Percentiles rank a stretch among this genome's conserved stretches.
phyloP scores from a whole-genome alignment of 2,113 vertebrate genomes.

The Harpagus bidentatus region DNA sequence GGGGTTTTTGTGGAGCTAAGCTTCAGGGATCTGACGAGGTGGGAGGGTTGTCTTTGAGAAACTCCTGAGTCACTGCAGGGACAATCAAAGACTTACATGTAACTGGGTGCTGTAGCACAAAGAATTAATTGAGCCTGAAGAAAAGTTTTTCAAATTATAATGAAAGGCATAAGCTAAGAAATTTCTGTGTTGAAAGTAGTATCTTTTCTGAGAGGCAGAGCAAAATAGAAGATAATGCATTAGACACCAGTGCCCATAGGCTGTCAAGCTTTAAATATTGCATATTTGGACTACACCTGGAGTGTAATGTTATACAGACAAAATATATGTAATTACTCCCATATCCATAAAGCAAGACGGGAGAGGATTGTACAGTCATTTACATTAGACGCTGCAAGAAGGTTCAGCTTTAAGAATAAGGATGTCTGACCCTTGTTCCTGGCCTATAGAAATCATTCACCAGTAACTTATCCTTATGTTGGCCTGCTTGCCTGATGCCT shows the following conservation, averaged over 20 bases:
- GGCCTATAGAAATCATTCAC: neutral
- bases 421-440: neutral
- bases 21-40: neutral
- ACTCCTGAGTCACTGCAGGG: neutral
- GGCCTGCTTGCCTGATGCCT: neutral
- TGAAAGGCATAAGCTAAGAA: neutral
- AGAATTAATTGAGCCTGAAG: neutral
- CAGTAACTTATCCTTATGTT: neutral
- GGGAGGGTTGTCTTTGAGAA: neutral
- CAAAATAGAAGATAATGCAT: neutral
- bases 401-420: neutral
- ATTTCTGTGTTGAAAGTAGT: neutral
- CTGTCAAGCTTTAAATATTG: neutral
- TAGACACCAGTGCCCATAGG: neutral
- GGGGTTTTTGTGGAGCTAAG: neutral
- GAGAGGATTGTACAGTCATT: neutral
- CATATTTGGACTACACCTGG: neutral
- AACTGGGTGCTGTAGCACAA: neutral
- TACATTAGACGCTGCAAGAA: neutral
- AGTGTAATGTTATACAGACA: neutral
- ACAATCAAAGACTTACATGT: neutral
- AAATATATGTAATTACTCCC: neutral
- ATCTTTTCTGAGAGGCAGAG: neutral
- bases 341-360: neutral
- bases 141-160: neutral